Conservation (phyloP, 2,113 vertebrate species). For the Pristiophorus japonicus region DNA sequence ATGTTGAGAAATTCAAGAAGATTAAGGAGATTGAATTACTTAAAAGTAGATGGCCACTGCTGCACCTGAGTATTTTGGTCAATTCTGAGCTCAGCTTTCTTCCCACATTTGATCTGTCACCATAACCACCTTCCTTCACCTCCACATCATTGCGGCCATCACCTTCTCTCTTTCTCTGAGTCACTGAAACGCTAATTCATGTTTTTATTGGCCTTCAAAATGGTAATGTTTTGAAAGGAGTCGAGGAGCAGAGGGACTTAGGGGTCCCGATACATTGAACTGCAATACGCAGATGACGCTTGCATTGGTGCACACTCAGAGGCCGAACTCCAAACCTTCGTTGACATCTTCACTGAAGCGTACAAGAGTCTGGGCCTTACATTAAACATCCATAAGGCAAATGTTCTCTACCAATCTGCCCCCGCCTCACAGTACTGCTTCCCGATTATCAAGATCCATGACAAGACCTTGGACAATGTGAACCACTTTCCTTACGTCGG, state of each 20-base stretch:
- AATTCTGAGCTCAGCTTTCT: background rate
- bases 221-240: background rate
- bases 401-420: no score
- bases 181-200: background rate
- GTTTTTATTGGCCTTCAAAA: background rate
- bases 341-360: no score
- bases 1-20: slow-evolving; percentile 1
- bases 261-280: background rate
- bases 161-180: background rate
- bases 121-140: background rate
- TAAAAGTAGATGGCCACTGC: background rate
- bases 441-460: no score
- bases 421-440: no score
- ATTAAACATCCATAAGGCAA: no score
- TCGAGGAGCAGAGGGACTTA: background rate
- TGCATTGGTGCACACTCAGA: no score
- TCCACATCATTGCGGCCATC: background rate
- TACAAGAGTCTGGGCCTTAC: no score
- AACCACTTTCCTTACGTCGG: no score
- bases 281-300: no score
- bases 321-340: no score
- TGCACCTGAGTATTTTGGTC: background rate
- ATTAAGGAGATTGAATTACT: background rate
- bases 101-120: background rate
- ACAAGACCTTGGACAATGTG: no score